These are phyloP conservation scores for Hypselothyrea guttata DNA, from an alignment of 2,888 invertebrate species.

Conservation along the genomic window DNA sequence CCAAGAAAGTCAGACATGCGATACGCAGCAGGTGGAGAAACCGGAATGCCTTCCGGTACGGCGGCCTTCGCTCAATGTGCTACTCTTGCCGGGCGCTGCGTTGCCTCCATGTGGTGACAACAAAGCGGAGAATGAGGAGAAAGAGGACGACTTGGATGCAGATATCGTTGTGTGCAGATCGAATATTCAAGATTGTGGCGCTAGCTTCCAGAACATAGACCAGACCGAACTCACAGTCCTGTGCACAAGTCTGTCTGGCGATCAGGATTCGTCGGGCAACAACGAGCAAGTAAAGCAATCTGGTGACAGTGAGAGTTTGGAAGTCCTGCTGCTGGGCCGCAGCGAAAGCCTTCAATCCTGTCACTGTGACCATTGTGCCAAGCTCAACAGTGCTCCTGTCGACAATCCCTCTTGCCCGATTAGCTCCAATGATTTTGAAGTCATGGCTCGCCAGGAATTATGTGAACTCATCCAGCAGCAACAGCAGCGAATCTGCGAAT, in stretches of 20 bases:
- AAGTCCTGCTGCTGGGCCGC: slow-evolving; percentile 54
- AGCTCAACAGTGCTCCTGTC: not conserved
- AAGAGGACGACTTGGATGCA: slow-evolving; percentile 25
- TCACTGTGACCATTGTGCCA: slow-evolving; percentile 35
- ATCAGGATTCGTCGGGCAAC: slow-evolving; percentile 14
- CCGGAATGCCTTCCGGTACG: not conserved
- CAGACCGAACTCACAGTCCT: slow-evolving; percentile 45
- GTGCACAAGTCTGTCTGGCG: slow-evolving; percentile 32
- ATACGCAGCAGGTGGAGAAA: slow-evolving; percentile 15
- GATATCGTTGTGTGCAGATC: slow-evolving; percentile 60
- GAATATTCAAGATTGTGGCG: slow-evolving; percentile 30
- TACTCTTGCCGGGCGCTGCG: slow-evolving; percentile 50
- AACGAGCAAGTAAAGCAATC: slow-evolving; percentile 12
- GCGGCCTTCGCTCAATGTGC: slow-evolving; percentile 43
- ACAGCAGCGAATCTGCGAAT: slow-evolving; percentile 42
- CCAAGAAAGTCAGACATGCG: no score
- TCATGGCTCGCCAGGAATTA: slow-evolving; percentile 30
- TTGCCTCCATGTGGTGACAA: slow-evolving; percentile 31
- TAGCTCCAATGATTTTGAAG: slow-evolving; percentile 21
- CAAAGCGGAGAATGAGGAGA: not conserved
- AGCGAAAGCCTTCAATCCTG: slow-evolving; percentile 38
- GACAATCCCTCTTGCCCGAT: not conserved
- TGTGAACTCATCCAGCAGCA: slow-evolving; percentile 42
- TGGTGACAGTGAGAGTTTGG: slow-evolving; percentile 35
- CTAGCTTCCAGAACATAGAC: slow-evolving; percentile 47